phyloP scores from a whole-genome alignment of 2,113 vertebrate species.

The Podilymbus podiceps region DNA sequence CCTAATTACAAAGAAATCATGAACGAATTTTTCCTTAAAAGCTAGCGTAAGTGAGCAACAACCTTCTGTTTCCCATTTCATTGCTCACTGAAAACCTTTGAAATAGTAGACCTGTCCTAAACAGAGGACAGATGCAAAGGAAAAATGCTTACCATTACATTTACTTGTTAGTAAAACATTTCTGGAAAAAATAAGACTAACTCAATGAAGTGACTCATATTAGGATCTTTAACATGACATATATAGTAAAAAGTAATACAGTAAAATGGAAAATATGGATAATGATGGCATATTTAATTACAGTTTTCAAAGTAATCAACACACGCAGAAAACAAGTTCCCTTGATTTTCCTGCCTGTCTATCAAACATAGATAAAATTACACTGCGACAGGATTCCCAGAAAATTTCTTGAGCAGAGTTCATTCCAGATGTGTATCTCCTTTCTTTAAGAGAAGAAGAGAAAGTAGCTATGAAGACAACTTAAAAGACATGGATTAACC shows the following conservation, averaged over 20 bases:
- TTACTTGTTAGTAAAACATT: not conserved
- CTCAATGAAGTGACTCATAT: not conserved
- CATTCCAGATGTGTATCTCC: not conserved
- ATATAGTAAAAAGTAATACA: not conserved
- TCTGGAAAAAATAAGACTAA: slow-evolving; percentile 1
- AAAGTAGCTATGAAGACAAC: not conserved
- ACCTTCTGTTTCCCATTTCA: slow-evolving; percentile 39
- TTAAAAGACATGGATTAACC: not conserved
- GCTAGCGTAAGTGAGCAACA: not conserved
- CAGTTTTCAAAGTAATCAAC: not conserved
- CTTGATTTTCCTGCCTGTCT: not conserved
- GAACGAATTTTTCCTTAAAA: slow-evolving; percentile 20
- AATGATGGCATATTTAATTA: not conserved
- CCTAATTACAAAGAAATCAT: slow-evolving; percentile 25
- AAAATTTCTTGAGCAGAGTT: not conserved
- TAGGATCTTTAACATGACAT: not conserved
- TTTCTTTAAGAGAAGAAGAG: not conserved
- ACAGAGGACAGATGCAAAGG: not conserved
- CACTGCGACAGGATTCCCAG: not conserved
- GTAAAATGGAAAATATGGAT: not conserved
- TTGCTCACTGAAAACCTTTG: not conserved
- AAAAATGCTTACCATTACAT: not conserved
- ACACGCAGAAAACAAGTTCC: not conserved
- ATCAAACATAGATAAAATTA: not conserved
- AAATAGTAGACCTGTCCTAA: slow-evolving; percentile 20